Evolutionary conservation across 2,888 invertebrate species (phyloP).

Genomic region (Patella ulyssiponensis): DNA sequence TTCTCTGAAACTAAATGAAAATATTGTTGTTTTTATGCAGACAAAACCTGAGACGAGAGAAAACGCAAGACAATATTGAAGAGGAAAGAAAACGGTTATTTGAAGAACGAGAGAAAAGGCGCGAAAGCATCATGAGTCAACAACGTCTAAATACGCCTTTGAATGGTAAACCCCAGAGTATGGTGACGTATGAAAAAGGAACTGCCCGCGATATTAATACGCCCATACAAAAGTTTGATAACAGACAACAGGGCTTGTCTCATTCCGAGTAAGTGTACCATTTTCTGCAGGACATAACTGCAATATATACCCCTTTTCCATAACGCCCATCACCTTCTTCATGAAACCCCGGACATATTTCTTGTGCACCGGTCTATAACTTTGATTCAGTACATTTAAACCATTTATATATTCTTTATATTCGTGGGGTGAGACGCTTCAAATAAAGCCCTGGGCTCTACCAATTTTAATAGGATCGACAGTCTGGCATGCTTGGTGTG

Average conservation of each 20-base stretch:
- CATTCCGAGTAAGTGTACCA: constrained; percentile 57
- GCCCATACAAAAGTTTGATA: constrained; percentile 51
- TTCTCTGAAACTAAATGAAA: neutral
- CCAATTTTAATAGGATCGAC: too few relatives aligned
- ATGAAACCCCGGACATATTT: too few relatives aligned
- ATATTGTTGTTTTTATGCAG: neutral
- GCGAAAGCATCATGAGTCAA: constrained; percentile 19
- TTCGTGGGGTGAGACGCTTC: too few relatives aligned
- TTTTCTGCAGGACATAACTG: too few relatives aligned
- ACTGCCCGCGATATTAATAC: constrained; percentile 49
- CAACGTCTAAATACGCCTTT: constrained; percentile 17
- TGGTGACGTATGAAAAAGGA: constrained; percentile 67
- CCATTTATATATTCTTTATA: too few relatives aligned
- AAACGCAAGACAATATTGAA: constrained; percentile 10
- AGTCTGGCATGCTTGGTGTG: too few relatives aligned
- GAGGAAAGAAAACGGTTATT: constrained; percentile 11
- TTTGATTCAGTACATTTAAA: too few relatives aligned
- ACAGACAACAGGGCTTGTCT: constrained; percentile 57
- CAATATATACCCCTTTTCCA: too few relatives aligned
- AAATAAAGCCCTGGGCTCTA: too few relatives aligned
- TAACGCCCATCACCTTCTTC: too few relatives aligned
- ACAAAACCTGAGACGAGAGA: neutral
- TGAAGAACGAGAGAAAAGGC: neutral
- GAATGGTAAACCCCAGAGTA: constrained; percentile 56
- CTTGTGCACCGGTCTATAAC: too few relatives aligned